Conservation (phyloP, 2,888 invertebrate genomes). For the Boloria euphrosyne region DNA sequence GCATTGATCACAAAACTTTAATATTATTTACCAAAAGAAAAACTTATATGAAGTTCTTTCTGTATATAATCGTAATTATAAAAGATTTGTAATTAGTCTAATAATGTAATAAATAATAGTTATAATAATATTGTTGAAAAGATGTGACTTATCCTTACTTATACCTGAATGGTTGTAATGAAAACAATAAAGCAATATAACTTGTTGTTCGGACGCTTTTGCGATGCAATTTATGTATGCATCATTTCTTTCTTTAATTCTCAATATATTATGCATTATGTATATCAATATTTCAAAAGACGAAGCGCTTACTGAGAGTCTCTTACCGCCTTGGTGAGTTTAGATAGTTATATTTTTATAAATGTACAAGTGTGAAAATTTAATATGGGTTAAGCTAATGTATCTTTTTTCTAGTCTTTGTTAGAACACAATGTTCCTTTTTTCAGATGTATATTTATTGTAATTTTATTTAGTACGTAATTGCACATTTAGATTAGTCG, state of each 20-base stretch:
- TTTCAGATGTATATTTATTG: slow-evolving; percentile 22
- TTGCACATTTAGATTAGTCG: slow-evolving; percentile 61
- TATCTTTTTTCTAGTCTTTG: slow-evolving; percentile 20
- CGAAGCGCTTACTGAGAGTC: slow-evolving; percentile 15
- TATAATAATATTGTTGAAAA: slow-evolving; percentile 60
- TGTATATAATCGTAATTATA: slow-evolving; percentile 41
- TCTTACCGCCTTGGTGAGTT: slow-evolving; percentile 26
- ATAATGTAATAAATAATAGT: slow-evolving; percentile 50
- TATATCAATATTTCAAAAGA: not conserved
- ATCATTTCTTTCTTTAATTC: slow-evolving; percentile 6
- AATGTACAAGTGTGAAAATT: slow-evolving; percentile 31
- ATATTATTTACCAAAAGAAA: slow-evolving; percentile 13
- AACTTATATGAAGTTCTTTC: slow-evolving; percentile 6
- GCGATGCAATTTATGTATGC: not conserved
- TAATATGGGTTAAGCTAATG: slow-evolving; percentile 24
- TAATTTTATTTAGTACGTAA: slow-evolving; percentile 24
- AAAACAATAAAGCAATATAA: slow-evolving; percentile 64
- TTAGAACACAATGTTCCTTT: slow-evolving; percentile 26
- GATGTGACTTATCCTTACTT: slow-evolving; percentile 58
- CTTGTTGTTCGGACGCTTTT: slow-evolving; percentile 1
- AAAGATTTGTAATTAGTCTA: slow-evolving; percentile 46
- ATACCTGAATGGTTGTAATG: slow-evolving; percentile 63
- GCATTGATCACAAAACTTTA: not conserved
- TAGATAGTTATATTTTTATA: slow-evolving; percentile 42
- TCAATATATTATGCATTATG: not conserved